phyloP scores from a whole-genome alignment of 2,797 vertebrate genomes.

The Pipistrellus pygmaeus region DNA sequence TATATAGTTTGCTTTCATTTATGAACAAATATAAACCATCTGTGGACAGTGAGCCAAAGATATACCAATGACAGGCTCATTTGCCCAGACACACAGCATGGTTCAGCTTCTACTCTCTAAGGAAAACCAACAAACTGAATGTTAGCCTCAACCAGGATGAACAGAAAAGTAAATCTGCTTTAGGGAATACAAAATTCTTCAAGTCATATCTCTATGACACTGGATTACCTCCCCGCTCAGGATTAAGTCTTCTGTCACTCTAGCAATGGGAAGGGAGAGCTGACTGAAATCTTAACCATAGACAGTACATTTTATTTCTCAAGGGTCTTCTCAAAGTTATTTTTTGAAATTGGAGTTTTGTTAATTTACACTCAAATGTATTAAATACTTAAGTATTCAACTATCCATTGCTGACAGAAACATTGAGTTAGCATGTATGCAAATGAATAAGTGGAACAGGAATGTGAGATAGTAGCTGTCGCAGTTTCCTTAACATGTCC shows the following conservation, averaged over 20 bases:
- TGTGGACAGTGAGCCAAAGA: not conserved
- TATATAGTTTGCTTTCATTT: not conserved
- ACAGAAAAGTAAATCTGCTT: not conserved
- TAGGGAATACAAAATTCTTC: not conserved
- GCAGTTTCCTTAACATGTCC: not conserved
- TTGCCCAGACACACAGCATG: not conserved
- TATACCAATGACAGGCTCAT: not conserved
- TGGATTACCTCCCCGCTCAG: not conserved
- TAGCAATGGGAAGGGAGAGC: not conserved
- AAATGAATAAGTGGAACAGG: not conserved
- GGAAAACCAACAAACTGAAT: not conserved
- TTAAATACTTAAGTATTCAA: slow-evolving; percentile 49
- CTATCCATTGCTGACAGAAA: not conserved
- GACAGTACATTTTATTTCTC: not conserved
- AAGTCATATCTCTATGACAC: not conserved
- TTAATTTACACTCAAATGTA: slow-evolving; percentile 25
- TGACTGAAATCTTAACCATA: slow-evolving; percentile 12
- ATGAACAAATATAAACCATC: not conserved
- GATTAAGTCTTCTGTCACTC: not conserved
- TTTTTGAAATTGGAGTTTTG: slow-evolving; percentile 29
- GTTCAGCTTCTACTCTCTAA: not conserved
- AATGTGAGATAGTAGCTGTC: not conserved
- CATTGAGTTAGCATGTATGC: not conserved
- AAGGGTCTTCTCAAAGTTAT: not conserved
- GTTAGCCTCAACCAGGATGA: not conserved